phyloP scores from a whole-genome alignment of 2,797 vertebrate genomes.

The Parotocinclus haroldoi region DNA sequence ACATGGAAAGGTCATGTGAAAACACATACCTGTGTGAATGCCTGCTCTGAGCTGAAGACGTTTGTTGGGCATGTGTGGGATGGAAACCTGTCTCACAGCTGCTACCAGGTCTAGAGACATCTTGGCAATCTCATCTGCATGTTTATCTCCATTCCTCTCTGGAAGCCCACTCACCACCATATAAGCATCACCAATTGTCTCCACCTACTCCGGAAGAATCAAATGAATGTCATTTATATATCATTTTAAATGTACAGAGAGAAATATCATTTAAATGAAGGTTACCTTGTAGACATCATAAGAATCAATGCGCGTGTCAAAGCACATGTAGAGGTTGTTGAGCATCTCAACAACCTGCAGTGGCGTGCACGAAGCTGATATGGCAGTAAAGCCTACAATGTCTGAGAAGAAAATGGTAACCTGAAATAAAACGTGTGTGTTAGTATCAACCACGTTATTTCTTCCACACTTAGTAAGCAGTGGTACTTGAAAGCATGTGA shows the following conservation, averaged over 20 bases:
- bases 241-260: too few species aligned
- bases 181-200: conserved; percentile 86
- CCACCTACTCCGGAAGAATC: conserved; percentile 68
- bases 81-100: conserved; percentile 79
- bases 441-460: too few species aligned
- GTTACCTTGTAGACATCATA: conserved; percentile 86
- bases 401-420: conserved; percentile 91
- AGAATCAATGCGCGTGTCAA: conserved; percentile 85
- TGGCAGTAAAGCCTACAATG: conserved; percentile 85
- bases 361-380: conserved; percentile 84
- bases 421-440: conserved; percentile 53
- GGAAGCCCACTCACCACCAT: conserved; percentile 89
- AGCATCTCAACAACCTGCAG: conserved; percentile 88
- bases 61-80: conserved; percentile 78
- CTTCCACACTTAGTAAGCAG: too few species aligned
- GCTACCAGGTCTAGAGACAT: conserved; percentile 88
- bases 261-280: too few species aligned
- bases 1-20: too few species aligned
- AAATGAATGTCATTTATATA: too few species aligned
- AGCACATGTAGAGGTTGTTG: conserved; percentile 85
- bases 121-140: conserved; percentile 83
- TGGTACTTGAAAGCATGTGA: too few species aligned
- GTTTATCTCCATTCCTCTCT: conserved; percentile 80
- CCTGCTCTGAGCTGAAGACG: conserved; percentile 82
- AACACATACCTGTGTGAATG: conserved; percentile 76